A percentile compares a stretch with the other conserved stretches of the same genome.
Evolutionary conservation across 2,888 invertebrate species (phyloP).

Genomic region (Poecilobothrus nobilitatus): DNA sequence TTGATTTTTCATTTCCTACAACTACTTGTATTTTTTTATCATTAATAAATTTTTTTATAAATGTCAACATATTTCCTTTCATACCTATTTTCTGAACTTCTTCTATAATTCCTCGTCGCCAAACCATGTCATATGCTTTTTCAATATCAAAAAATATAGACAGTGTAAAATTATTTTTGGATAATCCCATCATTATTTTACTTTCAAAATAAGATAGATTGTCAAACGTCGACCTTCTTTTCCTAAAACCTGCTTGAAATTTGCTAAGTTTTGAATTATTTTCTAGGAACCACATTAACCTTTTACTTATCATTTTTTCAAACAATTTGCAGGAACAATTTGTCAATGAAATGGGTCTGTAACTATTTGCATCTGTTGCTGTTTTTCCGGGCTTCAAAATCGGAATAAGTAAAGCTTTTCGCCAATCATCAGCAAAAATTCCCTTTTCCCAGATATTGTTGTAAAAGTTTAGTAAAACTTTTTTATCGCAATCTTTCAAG

Average conservation of each 20-base stretch:
- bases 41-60: not conserved
- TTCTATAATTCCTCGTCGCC: not conserved
- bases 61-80: not conserved
- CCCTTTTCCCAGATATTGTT: not conserved
- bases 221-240: not conserved
- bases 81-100: not conserved
- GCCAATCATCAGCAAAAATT: not conserved
- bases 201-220: not conserved
- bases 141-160: constrained; percentile 10
- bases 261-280: not conserved
- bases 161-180: not conserved
- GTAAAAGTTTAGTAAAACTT: not conserved
- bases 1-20: not conserved
- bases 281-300: not conserved
- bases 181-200: not conserved
- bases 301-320: constrained; percentile 10
- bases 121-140: constrained; percentile 8
- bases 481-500: not conserved
- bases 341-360: constrained; percentile 8
- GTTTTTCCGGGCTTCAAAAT: not conserved
- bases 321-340: constrained; percentile 9
- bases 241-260: not conserved
- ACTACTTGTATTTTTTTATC: not conserved
- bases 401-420: not conserved
- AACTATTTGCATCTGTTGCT: not conserved